Conservation (phyloP, 2,113 vertebrate genomes). For the Ophthalmolycus amberensis region DNA sequence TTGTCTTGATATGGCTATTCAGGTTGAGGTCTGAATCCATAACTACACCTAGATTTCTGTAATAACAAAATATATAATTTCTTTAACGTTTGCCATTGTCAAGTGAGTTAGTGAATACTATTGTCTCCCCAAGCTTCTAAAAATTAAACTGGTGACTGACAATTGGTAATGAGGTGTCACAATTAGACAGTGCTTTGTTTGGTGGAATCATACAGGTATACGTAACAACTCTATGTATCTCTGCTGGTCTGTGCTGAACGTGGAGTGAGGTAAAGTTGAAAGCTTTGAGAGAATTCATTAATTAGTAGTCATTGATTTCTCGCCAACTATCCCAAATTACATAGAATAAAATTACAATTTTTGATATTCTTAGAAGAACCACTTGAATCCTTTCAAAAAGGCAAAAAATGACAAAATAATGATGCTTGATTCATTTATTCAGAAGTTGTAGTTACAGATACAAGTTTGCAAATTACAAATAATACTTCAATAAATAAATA, state of each 20-base stretch:
- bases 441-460: constrained; percentile 42
- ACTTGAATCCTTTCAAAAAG: not conserved
- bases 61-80: not conserved
- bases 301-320: not conserved
- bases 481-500: constrained; percentile 1
- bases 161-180: not conserved
- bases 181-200: not conserved
- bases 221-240: not conserved
- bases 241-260: not conserved
- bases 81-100: not conserved
- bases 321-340: not conserved
- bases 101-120: not conserved
- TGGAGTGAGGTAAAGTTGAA: not conserved
- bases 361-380: not conserved
- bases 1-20: too few species aligned
- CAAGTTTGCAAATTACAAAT: constrained; percentile 18
- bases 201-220: not conserved
- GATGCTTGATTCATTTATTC: constrained; percentile 54
- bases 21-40: too few species aligned
- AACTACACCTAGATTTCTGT: too few species aligned
- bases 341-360: not conserved
- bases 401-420: not conserved
- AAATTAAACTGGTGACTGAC: not conserved
- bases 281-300: not conserved
- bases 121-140: not conserved